Conservation (phyloP, 92 coral and sea anemone species). For the Plumapathes pennacea region DNA sequence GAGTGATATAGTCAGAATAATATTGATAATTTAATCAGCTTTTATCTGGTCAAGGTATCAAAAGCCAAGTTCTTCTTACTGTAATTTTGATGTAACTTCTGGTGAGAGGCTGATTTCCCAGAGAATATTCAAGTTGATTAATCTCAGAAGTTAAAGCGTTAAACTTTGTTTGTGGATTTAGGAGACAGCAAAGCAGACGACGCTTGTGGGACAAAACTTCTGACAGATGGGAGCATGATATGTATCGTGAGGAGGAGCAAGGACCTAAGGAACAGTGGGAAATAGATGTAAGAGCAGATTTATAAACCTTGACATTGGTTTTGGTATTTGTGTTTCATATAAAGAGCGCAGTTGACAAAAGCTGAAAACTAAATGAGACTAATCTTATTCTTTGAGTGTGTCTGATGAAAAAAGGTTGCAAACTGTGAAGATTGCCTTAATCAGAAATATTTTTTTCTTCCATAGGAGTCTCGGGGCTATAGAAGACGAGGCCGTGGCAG, state of each 20-base stretch:
- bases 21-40: too few species aligned
- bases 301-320: neutral
- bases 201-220: slow-evolving; percentile 83
- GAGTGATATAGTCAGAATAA: too few species aligned
- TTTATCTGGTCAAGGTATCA: too few species aligned
- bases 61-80: too few species aligned
- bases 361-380: too few species aligned
- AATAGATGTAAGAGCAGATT: slow-evolving; percentile 48
- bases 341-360: too few species aligned
- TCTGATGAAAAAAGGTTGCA: too few species aligned
- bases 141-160: too few species aligned
- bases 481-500: slow-evolving; percentile 70
- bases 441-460: neutral
- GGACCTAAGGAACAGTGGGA: slow-evolving; percentile 82
- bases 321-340: neutral
- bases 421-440: neutral
- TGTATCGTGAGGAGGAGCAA: slow-evolving; percentile 87
- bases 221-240: slow-evolving; percentile 86
- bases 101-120: too few species aligned
- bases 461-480: slow-evolving; percentile 15
- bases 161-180: slow-evolving; percentile 15
- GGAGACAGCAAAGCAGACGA: slow-evolving; percentile 70
- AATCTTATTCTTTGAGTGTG: too few species aligned
- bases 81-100: too few species aligned
- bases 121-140: too few species aligned